Evolutionary conservation across 1,140 invertebrate species (phyloP), one percentile per base, ranked within the genome.

Genomic region (Laupala kohalensis): DNA sequence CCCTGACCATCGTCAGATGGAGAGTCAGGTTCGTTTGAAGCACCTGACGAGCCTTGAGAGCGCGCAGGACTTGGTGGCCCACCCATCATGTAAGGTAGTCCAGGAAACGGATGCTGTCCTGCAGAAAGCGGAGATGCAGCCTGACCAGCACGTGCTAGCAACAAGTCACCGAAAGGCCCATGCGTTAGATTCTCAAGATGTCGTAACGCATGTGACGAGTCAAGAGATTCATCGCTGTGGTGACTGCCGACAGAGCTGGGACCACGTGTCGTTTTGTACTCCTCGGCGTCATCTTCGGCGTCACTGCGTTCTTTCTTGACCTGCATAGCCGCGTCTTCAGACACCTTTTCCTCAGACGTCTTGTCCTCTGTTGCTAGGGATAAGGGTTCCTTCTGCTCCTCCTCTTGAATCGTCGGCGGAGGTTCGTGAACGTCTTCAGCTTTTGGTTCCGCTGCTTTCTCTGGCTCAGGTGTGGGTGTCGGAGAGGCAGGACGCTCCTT

Each of bases 161-260:
- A 80, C 70, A 85, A 77, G 72, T 85, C 85, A 73, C 86, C 86
- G 79, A 90, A 90, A 75, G 88, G 87, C 73, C 90, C 90, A 80
- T 91, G 89, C 64, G 91, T 92, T 77, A 93, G 84, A 80, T 87
- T 90, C 82, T 93, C 91, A 76, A 93, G 81, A 79, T 91, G 87
- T 77, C 90, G 85, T 74, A 93, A 83, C 75, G 91, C 88, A 81
- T 91, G 92, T 77, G 86, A 85, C 75, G 84, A 84, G 80, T 87
- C 85, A 78, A 85, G 82, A 75, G 83, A 86, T 78, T 85, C 84
- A 77, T 86, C 85, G 77, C 85, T 84, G 77, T 86, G 83, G 78
- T 86, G 83, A 70, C 81, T 80, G 79, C 84, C 83, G 77, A 85
- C 81, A 77, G 84, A 84, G 80, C 84, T 86, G 76, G 82, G 78